Percentiles rank a stretch among this genome's conserved stretches.
These are phyloP conservation scores for Chrysolina americana DNA, from an alignment of 2,888 invertebrate species.

Conservation along the genomic window DNA sequence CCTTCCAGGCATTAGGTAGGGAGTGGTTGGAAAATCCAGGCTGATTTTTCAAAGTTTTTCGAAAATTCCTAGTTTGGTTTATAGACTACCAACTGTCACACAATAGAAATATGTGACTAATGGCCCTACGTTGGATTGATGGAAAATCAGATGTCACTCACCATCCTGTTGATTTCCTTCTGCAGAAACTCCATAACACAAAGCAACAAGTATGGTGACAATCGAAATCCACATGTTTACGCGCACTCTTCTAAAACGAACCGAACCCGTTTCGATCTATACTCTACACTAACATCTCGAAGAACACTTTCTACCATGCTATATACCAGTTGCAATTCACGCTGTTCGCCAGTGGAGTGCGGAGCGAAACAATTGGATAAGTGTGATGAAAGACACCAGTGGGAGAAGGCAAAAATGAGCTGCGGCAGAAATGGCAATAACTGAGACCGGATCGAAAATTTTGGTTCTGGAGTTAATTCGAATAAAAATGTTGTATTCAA, in stretches of 20 bases:
- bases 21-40: too few species aligned
- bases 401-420: background rate
- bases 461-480: too few species aligned
- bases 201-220: conserved; percentile 53
- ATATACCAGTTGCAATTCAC: conserved; percentile 41
- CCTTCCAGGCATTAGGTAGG: too few species aligned
- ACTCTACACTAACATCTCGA: conserved; percentile 23
- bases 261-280: conserved; percentile 24
- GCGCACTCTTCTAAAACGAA: conserved; percentile 53
- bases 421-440: background rate
- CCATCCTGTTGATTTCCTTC: conserved; percentile 27
- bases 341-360: conserved; percentile 36
- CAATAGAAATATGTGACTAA: too few species aligned
- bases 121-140: too few species aligned
- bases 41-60: too few species aligned
- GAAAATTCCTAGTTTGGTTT: too few species aligned
- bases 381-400: background rate
- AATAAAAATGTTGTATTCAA: too few species aligned
- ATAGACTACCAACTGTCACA: too few species aligned
- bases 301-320: conserved; percentile 40
- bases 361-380: conserved; percentile 13
- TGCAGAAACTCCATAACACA: conserved; percentile 37
- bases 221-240: conserved; percentile 59
- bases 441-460: background rate
- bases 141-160: background rate